Percentiles rank a stretch among this genome's conserved stretches.
Conservation (phyloP, 2,888 invertebrate species). For the Mimachlamys varia region DNA sequence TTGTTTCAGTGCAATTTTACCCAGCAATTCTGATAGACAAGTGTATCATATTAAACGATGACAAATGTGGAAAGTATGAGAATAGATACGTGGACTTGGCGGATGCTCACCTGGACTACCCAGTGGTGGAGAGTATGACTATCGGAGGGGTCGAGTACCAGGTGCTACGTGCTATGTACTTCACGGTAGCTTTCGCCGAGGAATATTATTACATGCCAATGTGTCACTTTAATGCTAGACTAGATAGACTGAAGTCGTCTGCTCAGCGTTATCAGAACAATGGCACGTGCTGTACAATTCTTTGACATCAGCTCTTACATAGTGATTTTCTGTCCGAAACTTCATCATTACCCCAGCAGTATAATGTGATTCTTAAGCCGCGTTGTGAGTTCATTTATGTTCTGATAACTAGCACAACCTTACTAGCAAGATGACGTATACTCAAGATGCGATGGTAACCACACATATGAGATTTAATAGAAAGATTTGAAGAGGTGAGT, state of each 20-base stretch:
- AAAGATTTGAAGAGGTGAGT: too few species aligned
- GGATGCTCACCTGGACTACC: slow-evolving; percentile 1
- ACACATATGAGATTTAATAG: too few species aligned
- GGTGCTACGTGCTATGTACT: not conserved
- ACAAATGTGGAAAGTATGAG: not conserved
- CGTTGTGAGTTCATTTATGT: not conserved
- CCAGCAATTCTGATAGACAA: slow-evolving; percentile 6
- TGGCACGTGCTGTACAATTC: not conserved
- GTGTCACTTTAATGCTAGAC: not conserved
- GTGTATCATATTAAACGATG: slow-evolving; percentile 16
- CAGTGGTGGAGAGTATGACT: not conserved
- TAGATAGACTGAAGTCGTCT: not conserved
- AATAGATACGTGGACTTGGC: not conserved
- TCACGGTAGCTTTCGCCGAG: not conserved
- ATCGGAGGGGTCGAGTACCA: not conserved
- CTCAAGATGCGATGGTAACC: too few species aligned
- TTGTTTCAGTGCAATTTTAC: slow-evolving; percentile 3
- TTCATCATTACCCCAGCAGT: too few species aligned
- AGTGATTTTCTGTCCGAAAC: too few species aligned
- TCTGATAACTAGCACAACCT: too few species aligned
- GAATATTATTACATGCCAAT: not conserved
- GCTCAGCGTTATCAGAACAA: not conserved
- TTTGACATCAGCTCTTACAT: not conserved
- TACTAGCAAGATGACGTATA: too few species aligned
- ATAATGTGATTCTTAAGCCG: not conserved